These are phyloP conservation scores for Dolichopus griseipennis DNA, from an alignment of 2,888 invertebrate genomes.

Conservation along the genomic window DNA sequence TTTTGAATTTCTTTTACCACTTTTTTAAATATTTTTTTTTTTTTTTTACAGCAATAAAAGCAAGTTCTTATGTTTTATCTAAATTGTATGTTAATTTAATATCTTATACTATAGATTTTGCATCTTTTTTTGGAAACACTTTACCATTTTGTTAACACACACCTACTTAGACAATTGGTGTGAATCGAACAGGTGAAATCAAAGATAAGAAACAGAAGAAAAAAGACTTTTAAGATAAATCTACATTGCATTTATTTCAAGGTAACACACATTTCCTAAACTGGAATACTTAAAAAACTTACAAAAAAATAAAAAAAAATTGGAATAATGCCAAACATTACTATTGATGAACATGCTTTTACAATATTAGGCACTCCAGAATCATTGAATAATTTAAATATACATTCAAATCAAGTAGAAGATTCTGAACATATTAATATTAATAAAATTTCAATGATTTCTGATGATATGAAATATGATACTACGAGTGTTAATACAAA, in stretches of 20 bases:
- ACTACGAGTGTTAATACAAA: too few relatives aligned
- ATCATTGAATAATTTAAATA: conserved; percentile 1
- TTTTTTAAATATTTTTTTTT: background rate
- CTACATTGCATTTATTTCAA: too few relatives aligned
- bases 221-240: background rate
- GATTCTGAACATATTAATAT: background rate
- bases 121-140: too few relatives aligned
- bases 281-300: too few relatives aligned
- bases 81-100: background rate
- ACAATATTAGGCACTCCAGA: background rate
- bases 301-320: background rate
- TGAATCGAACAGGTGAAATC: conserved; percentile 13
- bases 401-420: background rate
- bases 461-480: background rate
- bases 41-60: background rate
- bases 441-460: background rate
- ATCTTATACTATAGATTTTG: background rate
- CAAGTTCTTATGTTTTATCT: background rate
- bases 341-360: background rate
- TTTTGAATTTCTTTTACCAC: background rate
- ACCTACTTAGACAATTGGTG: background rate
- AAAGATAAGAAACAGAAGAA: background rate
- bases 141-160: too few relatives aligned
- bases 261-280: too few relatives aligned
- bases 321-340: background rate